Conservation (phyloP, 2,888 invertebrate species). For the Macrosiphum euphorbiae region DNA sequence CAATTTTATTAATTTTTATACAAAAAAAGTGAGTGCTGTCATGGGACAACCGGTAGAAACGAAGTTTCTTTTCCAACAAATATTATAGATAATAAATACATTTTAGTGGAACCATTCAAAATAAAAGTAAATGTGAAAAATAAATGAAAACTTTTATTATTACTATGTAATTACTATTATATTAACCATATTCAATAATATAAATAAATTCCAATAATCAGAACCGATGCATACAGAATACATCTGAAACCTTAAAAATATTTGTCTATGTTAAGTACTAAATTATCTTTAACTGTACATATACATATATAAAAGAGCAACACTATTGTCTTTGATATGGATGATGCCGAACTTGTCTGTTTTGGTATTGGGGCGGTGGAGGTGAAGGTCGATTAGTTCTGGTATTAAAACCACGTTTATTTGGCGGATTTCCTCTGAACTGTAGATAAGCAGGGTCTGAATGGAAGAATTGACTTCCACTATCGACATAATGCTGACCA, state of each 20-base stretch:
- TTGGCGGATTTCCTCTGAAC: conserved; percentile 23
- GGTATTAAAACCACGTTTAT: conserved; percentile 44
- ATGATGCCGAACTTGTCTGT: conserved; percentile 60
- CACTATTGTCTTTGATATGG: conserved; percentile 63
- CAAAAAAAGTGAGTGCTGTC: no score
- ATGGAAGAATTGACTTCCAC: conserved; percentile 39
- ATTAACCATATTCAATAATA: no score
- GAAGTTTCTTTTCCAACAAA: no score
- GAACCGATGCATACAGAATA: conserved; percentile 48
- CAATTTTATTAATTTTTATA: no score
- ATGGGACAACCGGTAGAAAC: no score
- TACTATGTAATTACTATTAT: no score
- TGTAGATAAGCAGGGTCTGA: conserved; percentile 47
- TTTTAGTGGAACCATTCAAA: no score
- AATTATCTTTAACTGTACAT: conserved; percentile 59
- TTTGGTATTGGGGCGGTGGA: conserved; percentile 48
- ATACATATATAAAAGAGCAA: conserved; percentile 52
- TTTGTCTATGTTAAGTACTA: conserved; percentile 47
- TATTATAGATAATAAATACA: no score
- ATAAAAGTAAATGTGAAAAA: no score
- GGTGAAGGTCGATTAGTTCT: conserved; percentile 48
- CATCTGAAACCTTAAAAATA: conserved; percentile 47
- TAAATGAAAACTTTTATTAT: no score
- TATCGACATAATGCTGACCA: conserved; percentile 42
- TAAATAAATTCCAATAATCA: conserved; percentile 36